phyloP scores from a whole-genome alignment of 1,140 invertebrate genomes.

The Bombus terrestris region DNA sequence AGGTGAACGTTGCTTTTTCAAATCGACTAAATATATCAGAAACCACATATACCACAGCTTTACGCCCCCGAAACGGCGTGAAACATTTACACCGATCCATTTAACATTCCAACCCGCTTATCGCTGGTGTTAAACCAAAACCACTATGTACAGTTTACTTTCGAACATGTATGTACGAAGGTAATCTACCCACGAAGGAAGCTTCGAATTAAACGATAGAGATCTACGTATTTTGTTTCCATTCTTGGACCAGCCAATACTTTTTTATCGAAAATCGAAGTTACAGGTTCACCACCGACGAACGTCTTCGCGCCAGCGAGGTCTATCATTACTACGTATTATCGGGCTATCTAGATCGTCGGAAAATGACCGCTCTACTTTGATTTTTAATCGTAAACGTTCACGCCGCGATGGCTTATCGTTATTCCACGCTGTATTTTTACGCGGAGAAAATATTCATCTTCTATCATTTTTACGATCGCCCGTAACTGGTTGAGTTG shows the following conservation, averaged over 20 bases:
- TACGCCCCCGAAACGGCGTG: neutral
- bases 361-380: neutral
- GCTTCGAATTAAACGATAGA: slow-evolving; percentile 5
- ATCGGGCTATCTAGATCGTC: neutral
- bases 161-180: neutral
- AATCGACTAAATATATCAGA: neutral
- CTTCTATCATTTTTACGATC: neutral
- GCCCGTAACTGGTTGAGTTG: neutral
- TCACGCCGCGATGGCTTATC: neutral
- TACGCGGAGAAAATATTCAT: neutral
- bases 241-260: neutral
- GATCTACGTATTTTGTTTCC: neutral
- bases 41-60: neutral
- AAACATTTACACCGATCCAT: neutral
- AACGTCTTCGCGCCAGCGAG: too few relatives aligned
- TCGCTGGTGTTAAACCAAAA: neutral
- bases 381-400: slow-evolving; percentile 1
- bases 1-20: neutral
- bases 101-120: slow-evolving; percentile 1
- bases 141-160: neutral
- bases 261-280: slow-evolving; percentile 10
- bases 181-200: neutral
- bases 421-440: neutral
- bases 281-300: too few relatives aligned
- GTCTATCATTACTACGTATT: neutral